Evolutionary conservation across 2,113 vertebrate species (phyloP).

Genomic region (Cyphomyrus plagiostoma): DNA sequence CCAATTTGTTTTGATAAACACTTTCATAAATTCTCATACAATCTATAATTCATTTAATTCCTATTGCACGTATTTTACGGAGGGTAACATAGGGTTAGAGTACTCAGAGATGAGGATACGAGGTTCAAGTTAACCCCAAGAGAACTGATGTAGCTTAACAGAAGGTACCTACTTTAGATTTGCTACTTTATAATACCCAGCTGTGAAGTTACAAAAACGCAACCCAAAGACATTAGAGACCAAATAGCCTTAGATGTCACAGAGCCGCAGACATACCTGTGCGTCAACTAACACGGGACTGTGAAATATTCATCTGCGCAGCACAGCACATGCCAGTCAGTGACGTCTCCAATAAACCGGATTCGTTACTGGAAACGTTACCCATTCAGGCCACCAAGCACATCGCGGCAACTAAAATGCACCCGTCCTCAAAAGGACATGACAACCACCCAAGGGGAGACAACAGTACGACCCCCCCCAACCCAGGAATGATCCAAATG

Average conservation of each 20-base stretch:
- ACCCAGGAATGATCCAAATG: neutral
- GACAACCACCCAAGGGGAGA: neutral
- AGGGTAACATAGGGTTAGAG: neutral
- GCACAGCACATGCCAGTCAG: neutral
- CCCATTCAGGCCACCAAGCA: neutral
- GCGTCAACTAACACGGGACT: neutral
- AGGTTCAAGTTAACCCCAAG: neutral
- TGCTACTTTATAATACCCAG: neutral
- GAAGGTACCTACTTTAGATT: neutral
- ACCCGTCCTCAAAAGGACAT: neutral
- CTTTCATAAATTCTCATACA: neutral
- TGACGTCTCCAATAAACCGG: neutral
- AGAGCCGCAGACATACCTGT: too few species aligned
- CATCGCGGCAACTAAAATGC: neutral
- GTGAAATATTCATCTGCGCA: neutral
- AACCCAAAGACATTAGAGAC: neutral
- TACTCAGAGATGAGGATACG: neutral
- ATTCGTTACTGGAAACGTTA: neutral
- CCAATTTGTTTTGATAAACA: neutral
- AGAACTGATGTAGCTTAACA: neutral
- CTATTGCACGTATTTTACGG: neutral
- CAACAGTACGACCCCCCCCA: neutral
- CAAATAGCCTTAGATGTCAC: neutral
- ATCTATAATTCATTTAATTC: neutral
- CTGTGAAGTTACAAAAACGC: neutral